Evolutionary conservation across 2,797 vertebrate species (phyloP).

Genomic region (Pseudochromis fuscus): DNA sequence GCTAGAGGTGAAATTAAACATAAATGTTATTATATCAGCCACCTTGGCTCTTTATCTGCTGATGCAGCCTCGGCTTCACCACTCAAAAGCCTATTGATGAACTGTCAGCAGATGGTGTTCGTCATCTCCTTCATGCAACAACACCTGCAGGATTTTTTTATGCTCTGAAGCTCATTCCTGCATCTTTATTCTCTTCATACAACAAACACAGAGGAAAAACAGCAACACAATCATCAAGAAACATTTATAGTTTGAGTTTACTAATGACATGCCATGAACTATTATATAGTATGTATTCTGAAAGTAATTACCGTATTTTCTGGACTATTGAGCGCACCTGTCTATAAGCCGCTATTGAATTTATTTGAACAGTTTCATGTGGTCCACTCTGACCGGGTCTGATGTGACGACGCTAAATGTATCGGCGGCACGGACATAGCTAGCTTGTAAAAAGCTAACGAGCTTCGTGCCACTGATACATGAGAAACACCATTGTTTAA

Average conservation of each 20-base stretch:
- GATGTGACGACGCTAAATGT: too few relatives aligned
- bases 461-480: too few relatives aligned
- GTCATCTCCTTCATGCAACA: conserved; percentile 51
- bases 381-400: too few relatives aligned
- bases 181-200: conserved; percentile 28
- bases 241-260: conserved; percentile 6
- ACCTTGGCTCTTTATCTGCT: conserved; percentile 4
- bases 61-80: conserved; percentile 18
- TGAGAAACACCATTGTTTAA: too few relatives aligned
- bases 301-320: too few relatives aligned
- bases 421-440: too few relatives aligned
- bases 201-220: too few relatives aligned
- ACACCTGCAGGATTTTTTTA: conserved; percentile 38
- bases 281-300: not conserved
- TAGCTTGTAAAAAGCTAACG: too few relatives aligned
- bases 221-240: too few relatives aligned
- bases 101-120: conserved; percentile 61
- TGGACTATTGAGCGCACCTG: too few relatives aligned
- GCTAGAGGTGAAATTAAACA: conserved; percentile 15
- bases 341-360: too few relatives aligned
- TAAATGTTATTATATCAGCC: conserved; percentile 22
- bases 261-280: conserved; percentile 1
- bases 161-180: conserved; percentile 10
- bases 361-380: too few relatives aligned
- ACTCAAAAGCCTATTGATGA: conserved; percentile 57